Evolutionary conservation across 2,888 invertebrate genomes (phyloP), one percentile per base, ranked within the genome.

Genomic region (Apoda limacodes): DNA sequence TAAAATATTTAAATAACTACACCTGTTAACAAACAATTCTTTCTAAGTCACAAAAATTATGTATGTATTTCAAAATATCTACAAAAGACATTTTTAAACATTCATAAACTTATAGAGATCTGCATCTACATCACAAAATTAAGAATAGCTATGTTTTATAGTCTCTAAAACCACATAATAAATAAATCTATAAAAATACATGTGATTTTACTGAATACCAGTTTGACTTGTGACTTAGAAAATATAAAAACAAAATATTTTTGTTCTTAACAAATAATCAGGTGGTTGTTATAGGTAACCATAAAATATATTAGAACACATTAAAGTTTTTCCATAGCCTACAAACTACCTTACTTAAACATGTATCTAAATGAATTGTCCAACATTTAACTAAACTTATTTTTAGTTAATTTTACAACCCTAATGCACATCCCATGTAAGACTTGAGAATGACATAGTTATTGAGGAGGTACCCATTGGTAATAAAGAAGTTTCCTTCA

Each of bases 11-110:
- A 70, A 71, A 60, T 68, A 76, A 76, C 71, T 72, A 74, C 69
- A 68, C 66, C 66, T 71, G 68, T 67, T 69, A 76, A 76, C 74
- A 72, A 76, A 72, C 64, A 66, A 59, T 57, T 60, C 62, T 61
- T 56, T 59, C 72, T 67, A 74, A 72, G 71, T 69, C 70, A 71
- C 75, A 68, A 60, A 60, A n/a, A n/a, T n/a, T n/a, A n/a, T n/a
- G n/a, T n/a, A n/a, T n/a, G n/a, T n/a, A n/a, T n/a, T n/a, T n/a
- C n/a, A n/a, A n/a, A n/a, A n/a, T n/a, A n/a, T n/a, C n/a, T n/a
- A n/a, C n/a, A n/a, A n/a, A n/a, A n/a, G n/a, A n/a, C n/a, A n/a
- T n/a, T n/a, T n/a, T n/a, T n/a, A n/a, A n/a, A n/a, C n/a, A n/a
- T n/a, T n/a, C n/a, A n/a, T n/a, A n/a, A n/a, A n/a, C n/a, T n/a